Base-by-base conservation (phyloP, 2,113 vertebrate genomes). In the Piprites chloris region DNA sequence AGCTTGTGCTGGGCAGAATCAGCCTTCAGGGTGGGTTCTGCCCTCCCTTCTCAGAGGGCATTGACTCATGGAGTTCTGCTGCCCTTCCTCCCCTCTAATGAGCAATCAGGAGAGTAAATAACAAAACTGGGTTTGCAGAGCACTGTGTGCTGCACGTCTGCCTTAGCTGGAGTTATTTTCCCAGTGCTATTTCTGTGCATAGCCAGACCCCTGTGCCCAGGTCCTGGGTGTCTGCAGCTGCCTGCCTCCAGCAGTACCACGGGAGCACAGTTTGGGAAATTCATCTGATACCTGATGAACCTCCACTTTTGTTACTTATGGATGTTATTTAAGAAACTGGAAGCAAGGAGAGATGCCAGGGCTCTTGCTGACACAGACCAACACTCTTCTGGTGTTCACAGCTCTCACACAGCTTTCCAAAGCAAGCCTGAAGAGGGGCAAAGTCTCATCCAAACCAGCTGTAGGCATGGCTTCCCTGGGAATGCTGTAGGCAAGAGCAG, bases 41-140 rank as follows among this genome's bases (percentile, higher is more conserved):
- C 55, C 53, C 72, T 67, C 0, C 0, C 72, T 30, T 50, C 42
- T 79, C 71, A 10, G 9, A 37, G 73, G 30, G 19, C 62, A 4
- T 15, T 47, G 67, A 12, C 41, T 42, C 11, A 33, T 12, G 26
- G 63, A 41, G 49, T 17, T 58, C 72, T 73, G 59, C 41, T 79
- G 82, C 46, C 72, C 12, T 28, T 52, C 75, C 56, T 65, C 20
- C 46, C 66, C n/a, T 69, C 35, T 62, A 59, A 59, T 14, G 35
- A 96, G 62, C 75, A 55, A 76, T 24, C 44, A 21, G 72, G 28
- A 72, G 75, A 82, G 63, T 39, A 89, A 91, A 76, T 33, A 68
- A 35, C 47, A n/a, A 11, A 32, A 10, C 50, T 55, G 6, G 0
- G 53, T 52, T 55, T 72, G 49, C 66, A 49, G 82, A 58, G 74